These are phyloP conservation scores for Mola mola DNA, from an alignment of 2,113 vertebrate species.

Conservation along the genomic window DNA sequence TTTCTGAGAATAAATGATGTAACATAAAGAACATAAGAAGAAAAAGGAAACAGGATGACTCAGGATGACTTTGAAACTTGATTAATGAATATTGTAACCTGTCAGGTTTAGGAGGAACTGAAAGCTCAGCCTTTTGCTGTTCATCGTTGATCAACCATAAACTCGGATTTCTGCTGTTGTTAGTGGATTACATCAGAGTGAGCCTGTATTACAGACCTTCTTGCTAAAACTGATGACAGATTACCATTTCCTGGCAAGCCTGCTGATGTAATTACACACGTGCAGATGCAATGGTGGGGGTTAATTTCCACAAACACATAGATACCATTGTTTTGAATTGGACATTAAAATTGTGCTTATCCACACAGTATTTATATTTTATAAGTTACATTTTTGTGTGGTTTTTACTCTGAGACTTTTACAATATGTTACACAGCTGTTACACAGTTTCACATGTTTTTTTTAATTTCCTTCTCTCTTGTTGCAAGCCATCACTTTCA, in stretches of 20 bases:
- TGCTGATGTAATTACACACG: conserved; percentile 3
- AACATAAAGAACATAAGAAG: not conserved
- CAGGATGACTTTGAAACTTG: not conserved
- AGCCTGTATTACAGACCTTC: not conserved
- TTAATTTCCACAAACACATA: not conserved
- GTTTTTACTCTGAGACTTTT: not conserved
- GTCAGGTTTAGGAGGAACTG: not conserved
- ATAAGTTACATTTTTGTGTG: not conserved
- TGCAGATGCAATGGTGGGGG: conserved; percentile 10
- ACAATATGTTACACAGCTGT: conserved; percentile 7
- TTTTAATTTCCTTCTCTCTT: conserved; percentile 19
- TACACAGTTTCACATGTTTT: not conserved
- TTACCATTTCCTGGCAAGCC: not conserved
- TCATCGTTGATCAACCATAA: not conserved
- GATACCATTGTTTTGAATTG: too few species aligned
- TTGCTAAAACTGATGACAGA: not conserved
- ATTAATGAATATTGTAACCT: not conserved
- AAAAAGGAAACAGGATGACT: not conserved
- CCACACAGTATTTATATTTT: not conserved
- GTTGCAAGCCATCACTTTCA: conserved; percentile 26
- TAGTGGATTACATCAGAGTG: not conserved
- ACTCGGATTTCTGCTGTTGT: conserved; percentile 2
- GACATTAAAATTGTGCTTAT: too few species aligned
- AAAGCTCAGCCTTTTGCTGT: not conserved
- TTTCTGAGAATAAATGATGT: conserved; percentile 5